Evolutionary conservation across 2,113 vertebrate genomes (phyloP), one percentile per base, ranked within the genome.

Genomic region (Turnix velox): DNA sequence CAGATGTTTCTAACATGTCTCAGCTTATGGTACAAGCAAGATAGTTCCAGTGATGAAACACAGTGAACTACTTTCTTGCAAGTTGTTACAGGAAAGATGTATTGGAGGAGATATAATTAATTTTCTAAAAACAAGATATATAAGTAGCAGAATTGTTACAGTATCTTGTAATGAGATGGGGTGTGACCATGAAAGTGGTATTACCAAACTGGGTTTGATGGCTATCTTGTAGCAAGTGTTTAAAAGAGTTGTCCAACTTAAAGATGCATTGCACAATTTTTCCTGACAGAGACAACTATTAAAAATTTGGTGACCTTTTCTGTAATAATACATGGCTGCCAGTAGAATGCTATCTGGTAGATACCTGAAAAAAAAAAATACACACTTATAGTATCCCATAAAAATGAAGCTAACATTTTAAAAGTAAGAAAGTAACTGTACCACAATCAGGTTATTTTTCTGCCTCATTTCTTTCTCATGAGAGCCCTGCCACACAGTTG

Each of bases 51-150:
- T 35, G 55, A 17, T 31, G 17, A 79, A 87, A 80, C 42, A 63
- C 24, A 59, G 20, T 28, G 27, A 88, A 40, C 61, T 57, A 28
- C 43, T 49, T 62, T 35, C 75, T 33, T 18, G 9, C 0, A 0
- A 83, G 25, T 23, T 43, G 49, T 58, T 55, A 35, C 18, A 63
- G 33, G 8, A 46, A 65, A 2, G 5, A 62, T 16, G 16, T 4
- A 48, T 7, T 1, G 0, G 7, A 78, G 18, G 11, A 68, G 23
- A 73, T 37, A 66, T 0, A 5, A 2, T 6, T 15, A 16, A 58
- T 22, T 74, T 33, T 18, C 54, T 12, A 78, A 71, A 69, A 54
- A 6, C 7, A 31, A 61, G 12, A 65, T 7, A 22, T 82, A 51
- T 16, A 14, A 65, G 49, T 8, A 37, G 25, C 6, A 82, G 23